Evolutionary conservation across 2,888 invertebrate genomes (phyloP).

Genomic region (Andricus curvator): DNA sequence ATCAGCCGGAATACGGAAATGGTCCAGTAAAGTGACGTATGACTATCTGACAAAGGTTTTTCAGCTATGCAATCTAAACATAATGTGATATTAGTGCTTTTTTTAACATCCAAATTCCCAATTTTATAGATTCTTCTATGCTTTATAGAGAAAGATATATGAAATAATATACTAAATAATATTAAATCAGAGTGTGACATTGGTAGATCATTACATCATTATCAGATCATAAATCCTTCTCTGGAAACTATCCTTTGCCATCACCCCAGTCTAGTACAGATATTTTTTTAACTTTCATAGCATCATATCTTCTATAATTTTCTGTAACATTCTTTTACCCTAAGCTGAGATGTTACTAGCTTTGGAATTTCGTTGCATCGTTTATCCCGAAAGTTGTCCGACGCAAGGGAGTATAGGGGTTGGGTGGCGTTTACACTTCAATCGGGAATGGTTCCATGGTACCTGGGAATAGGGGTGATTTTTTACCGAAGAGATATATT

Average conservation of each 20-base stretch:
- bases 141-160: too few relatives aligned
- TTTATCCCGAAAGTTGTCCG: constrained; percentile 20
- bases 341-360: background rate
- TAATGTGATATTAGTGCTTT: background rate
- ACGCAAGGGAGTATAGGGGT: background rate
- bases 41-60: background rate
- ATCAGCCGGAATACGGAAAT: background rate
- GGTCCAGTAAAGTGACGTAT: background rate
- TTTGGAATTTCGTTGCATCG: constrained; percentile 33
- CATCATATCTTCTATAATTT: background rate
- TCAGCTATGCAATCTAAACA: background rate
- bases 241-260: background rate
- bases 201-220: background rate
- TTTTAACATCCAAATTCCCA: too few relatives aligned
- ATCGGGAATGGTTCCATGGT: constrained; percentile 61
- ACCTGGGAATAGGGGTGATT: constrained; percentile 65
- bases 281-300: background rate
- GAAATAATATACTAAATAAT: too few relatives aligned
- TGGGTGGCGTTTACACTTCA: constrained; percentile 47
- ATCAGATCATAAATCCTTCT: background rate
- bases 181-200: too few relatives aligned
- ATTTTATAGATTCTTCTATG: too few relatives aligned
- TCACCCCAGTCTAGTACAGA: background rate
- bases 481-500: constrained; percentile 60
- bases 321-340: background rate